Evolutionary conservation across 2,113 vertebrate species (phyloP).

Genomic region (Sinocyclocheilus grahami): DNA sequence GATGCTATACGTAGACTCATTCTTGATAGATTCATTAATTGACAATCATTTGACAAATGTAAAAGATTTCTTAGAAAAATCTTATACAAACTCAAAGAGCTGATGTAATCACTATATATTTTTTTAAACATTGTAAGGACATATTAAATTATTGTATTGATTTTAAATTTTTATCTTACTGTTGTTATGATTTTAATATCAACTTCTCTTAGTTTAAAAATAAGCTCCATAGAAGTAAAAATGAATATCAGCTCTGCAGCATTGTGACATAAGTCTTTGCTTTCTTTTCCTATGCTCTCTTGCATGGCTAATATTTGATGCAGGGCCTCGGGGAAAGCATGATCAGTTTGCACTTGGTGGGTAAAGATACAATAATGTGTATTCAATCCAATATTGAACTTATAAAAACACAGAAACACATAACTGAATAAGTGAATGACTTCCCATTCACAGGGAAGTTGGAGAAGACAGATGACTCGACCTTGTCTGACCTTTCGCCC

Average conservation of each 20-base stretch:
- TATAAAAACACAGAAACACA: neutral
- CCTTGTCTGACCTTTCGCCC: slow-evolving; percentile 82
- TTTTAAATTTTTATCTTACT: too few relatives aligned
- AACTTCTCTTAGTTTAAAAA: too few relatives aligned
- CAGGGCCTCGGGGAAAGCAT: slow-evolving; percentile 72
- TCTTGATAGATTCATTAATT: too few relatives aligned
- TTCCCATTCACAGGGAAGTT: slow-evolving; percentile 76
- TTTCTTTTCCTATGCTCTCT: slow-evolving; percentile 52
- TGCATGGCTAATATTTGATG: slow-evolving; percentile 58
- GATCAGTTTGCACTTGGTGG: slow-evolving; percentile 71
- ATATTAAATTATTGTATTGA: too few relatives aligned
- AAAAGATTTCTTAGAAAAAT: too few relatives aligned
- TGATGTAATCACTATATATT: too few relatives aligned
- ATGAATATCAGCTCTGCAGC: neutral
- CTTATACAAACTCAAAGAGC: too few relatives aligned
- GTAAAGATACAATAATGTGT: slow-evolving; percentile 54
- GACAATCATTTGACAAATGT: too few relatives aligned
- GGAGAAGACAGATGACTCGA: slow-evolving; percentile 76
- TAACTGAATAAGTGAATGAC: neutral
- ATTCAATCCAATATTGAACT: neutral
- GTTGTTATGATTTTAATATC: too few relatives aligned
- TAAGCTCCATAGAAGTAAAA: too few relatives aligned
- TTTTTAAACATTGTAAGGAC: too few relatives aligned
- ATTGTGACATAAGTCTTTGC: slow-evolving; percentile 53
- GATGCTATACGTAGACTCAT: too few relatives aligned